Percentiles rank a stretch among this genome's conserved stretches.
Evolutionary conservation across 1,140 invertebrate genomes (phyloP).

Genomic region (Chironomus tepperi): DNA sequence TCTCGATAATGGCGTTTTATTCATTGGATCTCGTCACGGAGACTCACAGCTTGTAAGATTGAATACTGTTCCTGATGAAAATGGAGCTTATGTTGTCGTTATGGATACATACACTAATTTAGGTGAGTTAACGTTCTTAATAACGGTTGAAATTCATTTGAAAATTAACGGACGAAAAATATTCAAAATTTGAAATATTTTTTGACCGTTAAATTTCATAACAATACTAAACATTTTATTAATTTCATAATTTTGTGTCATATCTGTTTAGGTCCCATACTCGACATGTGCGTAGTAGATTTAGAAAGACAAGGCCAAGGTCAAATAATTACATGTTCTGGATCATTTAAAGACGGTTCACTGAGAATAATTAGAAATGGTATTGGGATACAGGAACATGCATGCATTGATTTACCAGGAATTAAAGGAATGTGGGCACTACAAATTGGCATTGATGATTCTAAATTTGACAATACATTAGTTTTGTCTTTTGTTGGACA

Average conservation of each 20-base stretch:
- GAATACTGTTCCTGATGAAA: constrained; percentile 74
- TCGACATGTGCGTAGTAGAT: constrained; percentile 97
- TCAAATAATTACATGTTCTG: constrained; percentile 96
- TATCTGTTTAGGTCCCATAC: constrained; percentile 65
- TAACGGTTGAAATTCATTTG: too few relatives aligned
- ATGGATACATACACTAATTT: constrained; percentile 97
- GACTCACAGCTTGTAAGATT: constrained; percentile 94
- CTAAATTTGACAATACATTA: constrained; percentile 69
- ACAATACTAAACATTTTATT: too few relatives aligned
- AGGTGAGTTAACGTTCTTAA: too few relatives aligned
- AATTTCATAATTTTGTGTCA: too few relatives aligned
- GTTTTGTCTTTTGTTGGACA: constrained; percentile 92
- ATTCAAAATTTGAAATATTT: too few relatives aligned
- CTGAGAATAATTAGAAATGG: constrained; percentile 94
- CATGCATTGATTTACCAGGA: constrained; percentile 90
- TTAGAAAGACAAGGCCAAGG: constrained; percentile 94
- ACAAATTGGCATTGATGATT: constrained; percentile 54
- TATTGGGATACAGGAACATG: constrained; percentile 96
- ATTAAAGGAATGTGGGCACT: constrained; percentile 97
- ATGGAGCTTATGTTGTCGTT: constrained; percentile 81
- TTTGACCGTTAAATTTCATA: too few relatives aligned
- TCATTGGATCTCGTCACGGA: constrained; percentile 91
- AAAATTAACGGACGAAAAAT: too few relatives aligned
- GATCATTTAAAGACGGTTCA: constrained; percentile 93
- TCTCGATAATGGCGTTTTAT: constrained; percentile 96